A percentile compares a stretch with the other conserved stretches of the same genome.
Conservation (phyloP, 2,113 vertebrate species). For the Aythya baeri region DNA sequence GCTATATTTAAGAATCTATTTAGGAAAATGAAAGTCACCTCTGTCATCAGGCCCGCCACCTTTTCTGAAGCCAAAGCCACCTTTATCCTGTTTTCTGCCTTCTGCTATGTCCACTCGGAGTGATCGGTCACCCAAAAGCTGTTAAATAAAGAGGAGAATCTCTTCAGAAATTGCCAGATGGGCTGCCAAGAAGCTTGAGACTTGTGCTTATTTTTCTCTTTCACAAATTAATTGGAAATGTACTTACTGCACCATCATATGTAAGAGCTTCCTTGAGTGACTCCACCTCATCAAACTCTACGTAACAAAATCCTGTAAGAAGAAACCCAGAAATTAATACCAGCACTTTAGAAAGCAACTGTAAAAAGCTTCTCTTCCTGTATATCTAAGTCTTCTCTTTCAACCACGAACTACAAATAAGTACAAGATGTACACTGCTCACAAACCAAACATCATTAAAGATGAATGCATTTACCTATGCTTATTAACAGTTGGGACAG, state of each 20-base stretch:
- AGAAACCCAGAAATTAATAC: neutral
- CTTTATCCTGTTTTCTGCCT: constrained; percentile 93
- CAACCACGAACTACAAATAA: neutral
- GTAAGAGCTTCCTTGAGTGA: constrained; percentile 97
- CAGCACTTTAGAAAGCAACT: neutral
- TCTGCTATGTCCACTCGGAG: constrained; percentile 98
- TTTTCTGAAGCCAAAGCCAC: constrained; percentile 96
- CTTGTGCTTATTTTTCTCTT: neutral
- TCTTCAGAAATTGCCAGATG: neutral
- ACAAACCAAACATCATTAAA: neutral
- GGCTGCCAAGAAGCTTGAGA: neutral
- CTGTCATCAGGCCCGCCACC: constrained; percentile 87
- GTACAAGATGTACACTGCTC: neutral
- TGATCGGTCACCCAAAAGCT: constrained; percentile 89
- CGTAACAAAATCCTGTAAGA: constrained; percentile 96
- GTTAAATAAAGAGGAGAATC: constrained; percentile 49
- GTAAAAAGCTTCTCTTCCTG: neutral
- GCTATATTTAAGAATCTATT: neutral
- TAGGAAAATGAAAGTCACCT: constrained; percentile 80
- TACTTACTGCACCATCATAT: constrained; percentile 96
- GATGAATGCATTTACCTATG: neutral
- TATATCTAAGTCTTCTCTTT: neutral
- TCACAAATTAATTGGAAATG: neutral
- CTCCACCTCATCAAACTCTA: constrained; percentile 97
- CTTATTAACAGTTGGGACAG: neutral